These are phyloP conservation scores for Acanthornis magna DNA, from an alignment of 2,797 vertebrate genomes.

Conservation along the genomic window DNA sequence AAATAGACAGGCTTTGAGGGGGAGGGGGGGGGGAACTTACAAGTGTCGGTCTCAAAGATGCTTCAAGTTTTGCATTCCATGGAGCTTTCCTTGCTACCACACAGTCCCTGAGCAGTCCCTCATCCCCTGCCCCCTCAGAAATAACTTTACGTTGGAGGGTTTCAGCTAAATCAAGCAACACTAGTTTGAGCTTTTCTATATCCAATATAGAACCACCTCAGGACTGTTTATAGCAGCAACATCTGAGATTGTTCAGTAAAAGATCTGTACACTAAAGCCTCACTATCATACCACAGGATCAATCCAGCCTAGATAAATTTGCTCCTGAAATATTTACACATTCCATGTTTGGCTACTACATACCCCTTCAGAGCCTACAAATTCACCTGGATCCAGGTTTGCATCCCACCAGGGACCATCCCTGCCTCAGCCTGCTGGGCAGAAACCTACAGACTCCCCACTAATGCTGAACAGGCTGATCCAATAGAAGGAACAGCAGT, in stretches of 20 bases:
- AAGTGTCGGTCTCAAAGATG: background rate
- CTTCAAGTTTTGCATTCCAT: background rate
- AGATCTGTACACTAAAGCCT: background rate
- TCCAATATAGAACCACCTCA: background rate
- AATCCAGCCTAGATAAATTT: background rate
- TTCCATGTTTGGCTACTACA: background rate
- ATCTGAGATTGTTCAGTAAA: background rate
- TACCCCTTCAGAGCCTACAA: background rate
- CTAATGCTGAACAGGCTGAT: background rate
- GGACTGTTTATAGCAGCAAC: background rate
- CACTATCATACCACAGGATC: background rate
- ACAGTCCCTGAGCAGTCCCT: background rate
- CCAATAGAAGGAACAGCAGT: background rate
- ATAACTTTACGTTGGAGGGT: background rate
- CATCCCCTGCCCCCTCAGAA: background rate
- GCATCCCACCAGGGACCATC: background rate
- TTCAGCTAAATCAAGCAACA: background rate
- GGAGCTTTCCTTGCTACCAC: background rate
- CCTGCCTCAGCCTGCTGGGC: background rate
- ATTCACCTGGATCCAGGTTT: background rate
- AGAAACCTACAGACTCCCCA: background rate
- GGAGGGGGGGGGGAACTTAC: background rate
- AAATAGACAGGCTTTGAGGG: background rate
- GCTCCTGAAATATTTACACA: background rate
- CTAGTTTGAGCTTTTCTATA: background rate